phyloP scores from a whole-genome alignment of 1,140 invertebrate genomes.

The Conopomorpha cramerella region DNA sequence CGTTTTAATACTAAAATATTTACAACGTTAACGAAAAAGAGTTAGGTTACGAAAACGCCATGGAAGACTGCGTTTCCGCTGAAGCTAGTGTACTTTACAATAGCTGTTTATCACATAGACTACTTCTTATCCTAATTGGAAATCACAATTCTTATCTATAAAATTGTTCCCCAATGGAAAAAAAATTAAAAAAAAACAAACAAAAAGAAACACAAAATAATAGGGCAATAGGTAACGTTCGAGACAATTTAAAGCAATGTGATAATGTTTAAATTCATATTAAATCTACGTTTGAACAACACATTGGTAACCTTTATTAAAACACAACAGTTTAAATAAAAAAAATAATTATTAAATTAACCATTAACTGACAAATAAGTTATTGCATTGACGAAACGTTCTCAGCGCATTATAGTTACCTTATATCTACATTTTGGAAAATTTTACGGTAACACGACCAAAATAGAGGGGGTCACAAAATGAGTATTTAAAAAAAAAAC shows the following conservation, averaged over 20 bases:
- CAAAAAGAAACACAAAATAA: slow-evolving; percentile 39
- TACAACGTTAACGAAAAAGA: neutral
- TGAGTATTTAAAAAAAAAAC: too few relatives aligned
- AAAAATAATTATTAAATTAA: neutral
- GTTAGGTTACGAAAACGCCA: slow-evolving; percentile 24
- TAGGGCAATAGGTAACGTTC: slow-evolving; percentile 54
- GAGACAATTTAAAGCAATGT: slow-evolving; percentile 42
- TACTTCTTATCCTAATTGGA: slow-evolving; percentile 42
- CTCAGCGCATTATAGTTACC: neutral
- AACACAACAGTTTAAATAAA: too few relatives aligned
- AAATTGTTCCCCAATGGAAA: slow-evolving; percentile 51
- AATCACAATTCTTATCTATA: slow-evolving; percentile 53
- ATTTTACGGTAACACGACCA: too few relatives aligned
- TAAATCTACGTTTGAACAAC: slow-evolving; percentile 52
- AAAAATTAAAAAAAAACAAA: slow-evolving; percentile 28
- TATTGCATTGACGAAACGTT: neutral
- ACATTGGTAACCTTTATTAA: slow-evolving; percentile 49
- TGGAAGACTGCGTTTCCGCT: slow-evolving; percentile 48
- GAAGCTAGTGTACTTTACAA: slow-evolving; percentile 31
- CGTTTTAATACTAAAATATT: slow-evolving; percentile 31
- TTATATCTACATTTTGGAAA: too few relatives aligned
- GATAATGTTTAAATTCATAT: slow-evolving; percentile 31
- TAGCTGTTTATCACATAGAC: slow-evolving; percentile 45
- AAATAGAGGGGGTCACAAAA: too few relatives aligned
- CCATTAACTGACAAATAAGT: neutral